Base-by-base conservation (phyloP, 2,888 invertebrate species). In the Psylliodes chrysocephalus region DNA sequence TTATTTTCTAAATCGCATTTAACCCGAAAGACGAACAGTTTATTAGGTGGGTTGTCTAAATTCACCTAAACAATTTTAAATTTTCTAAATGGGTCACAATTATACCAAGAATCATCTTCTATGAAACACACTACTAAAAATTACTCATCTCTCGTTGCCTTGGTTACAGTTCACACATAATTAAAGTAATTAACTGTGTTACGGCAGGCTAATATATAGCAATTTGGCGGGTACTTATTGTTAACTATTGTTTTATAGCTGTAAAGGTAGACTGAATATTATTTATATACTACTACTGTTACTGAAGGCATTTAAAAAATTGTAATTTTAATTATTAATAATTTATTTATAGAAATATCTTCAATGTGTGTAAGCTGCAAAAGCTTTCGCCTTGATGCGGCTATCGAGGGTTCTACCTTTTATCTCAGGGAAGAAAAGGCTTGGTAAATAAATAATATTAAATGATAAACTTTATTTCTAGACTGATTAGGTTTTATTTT, bases 51-150 rank as follows among this genome's bases (percentile, higher is more conserved):
- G 44, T 35, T 14, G 14, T 10, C 60, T 47, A 33, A 56, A 49
- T 64, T 59, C 25, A 53, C 40, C 40, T 63, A 52, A 61, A 61
- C 54, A n/a, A 44, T 44, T 60, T 61, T 56, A 57, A 55, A 60
- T 62, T 66, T 65, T 67, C 17, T 63, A 64, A 67, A 64, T 63
- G 42, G 63, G 42, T 56, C n/a, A 57, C 63, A 64, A 67, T 67
- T 67, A 52, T 28, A 14, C 15, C 33, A 54, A 62, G 57, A 49
- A 57, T 55, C 42, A 55, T 60, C 52, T 47, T 49, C 19, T 40
- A 55, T 15, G 40, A 47, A 46, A 55, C 12, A 55, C 12, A 22
- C 10, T 18, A 52, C 38, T 42, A 28, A 42, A 40, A 28, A 54
- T 54, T 54, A 42, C 40, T 54, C 54, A 54, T 22, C 10, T n/a